Evolutionary conservation across 2,113 vertebrate genomes (phyloP).

Genomic region (Prunella himalayana): DNA sequence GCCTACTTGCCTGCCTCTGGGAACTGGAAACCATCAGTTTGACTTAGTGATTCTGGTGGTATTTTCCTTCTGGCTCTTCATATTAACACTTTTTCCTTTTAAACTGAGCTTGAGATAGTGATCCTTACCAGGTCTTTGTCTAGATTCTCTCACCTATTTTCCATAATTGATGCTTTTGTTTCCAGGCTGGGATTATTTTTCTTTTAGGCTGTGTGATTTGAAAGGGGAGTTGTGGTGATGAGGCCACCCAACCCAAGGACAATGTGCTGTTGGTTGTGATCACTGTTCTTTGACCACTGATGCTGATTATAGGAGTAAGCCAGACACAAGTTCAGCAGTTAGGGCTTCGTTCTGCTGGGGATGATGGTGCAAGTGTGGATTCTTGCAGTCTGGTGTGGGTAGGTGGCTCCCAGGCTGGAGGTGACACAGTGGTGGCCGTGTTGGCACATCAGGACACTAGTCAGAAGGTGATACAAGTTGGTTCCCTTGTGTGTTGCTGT

Average conservation of each 20-base stretch:
- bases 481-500: not conserved
- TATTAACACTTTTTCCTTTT: not conserved
- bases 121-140: not conserved
- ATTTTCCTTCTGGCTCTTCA: not conserved
- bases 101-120: not conserved
- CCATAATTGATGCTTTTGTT: not conserved
- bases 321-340: not conserved
- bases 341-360: not conserved
- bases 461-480: not conserved
- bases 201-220: not conserved
- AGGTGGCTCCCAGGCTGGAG: not conserved
- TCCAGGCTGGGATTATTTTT: not conserved
- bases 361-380: not conserved
- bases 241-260: not conserved
- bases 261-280: not conserved
- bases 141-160: not conserved
- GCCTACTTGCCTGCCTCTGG: not conserved
- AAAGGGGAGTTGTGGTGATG: not conserved
- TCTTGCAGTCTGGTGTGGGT: not conserved
- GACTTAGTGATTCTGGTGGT: not conserved
- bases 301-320: not conserved
- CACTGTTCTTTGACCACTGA: not conserved
- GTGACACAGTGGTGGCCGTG: accelerated
- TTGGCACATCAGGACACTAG: not conserved
- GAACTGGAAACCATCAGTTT: not conserved